Base-by-base conservation (phyloP, 2,113 vertebrate species). In the Melanotaenia duboulayi region DNA sequence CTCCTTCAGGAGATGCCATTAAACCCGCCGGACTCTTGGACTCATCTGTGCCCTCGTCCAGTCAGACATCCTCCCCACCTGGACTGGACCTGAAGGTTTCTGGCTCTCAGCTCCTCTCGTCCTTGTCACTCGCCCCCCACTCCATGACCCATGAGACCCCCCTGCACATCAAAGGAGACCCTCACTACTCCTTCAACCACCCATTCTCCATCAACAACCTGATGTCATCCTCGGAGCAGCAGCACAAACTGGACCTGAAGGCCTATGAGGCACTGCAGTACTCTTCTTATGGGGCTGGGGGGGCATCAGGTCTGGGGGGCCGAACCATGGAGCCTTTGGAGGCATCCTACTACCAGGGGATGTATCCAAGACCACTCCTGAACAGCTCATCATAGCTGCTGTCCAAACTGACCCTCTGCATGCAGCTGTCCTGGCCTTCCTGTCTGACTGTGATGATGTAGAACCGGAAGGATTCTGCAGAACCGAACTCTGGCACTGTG, bases 161-260 rank as follows among this genome's bases (percentile, higher is more conserved):
- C 88, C 94, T 98, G 78, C 96, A 98, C 83, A 93, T 99, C 39
- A 99, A 99, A 87, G 97, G 95, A 32, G 97, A 99, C 71, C 96
- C 97, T 16, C 97, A 98, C 87, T 99, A 99, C 87, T 95, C 98
- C 65, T 99, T 99, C 92, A 97, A 99, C 90, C 98, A 99, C 76
- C 98, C 98, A 0, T 99, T 99, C 92, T 99, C 98, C 91, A 99
- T 99, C 93, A 98, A 98, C 93, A 99, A 98, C 91, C 94, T 99
- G 84, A 99, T 99, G 97, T 98, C 97, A 25, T 97, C 97, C 40
- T 96, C 97, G 0, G 97, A 98, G 89, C 97, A 99, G 91, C 96
- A 99, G 91, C 97, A 99, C 94, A 99, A 98, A 95, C 93, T 99
- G 95, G 98, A 99, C 94, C 96, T 97, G 92, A 98, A 98, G 95